These are phyloP conservation scores for Bothrops jararaca DNA, from an alignment of 2,113 vertebrate species.

Conservation along the genomic window DNA sequence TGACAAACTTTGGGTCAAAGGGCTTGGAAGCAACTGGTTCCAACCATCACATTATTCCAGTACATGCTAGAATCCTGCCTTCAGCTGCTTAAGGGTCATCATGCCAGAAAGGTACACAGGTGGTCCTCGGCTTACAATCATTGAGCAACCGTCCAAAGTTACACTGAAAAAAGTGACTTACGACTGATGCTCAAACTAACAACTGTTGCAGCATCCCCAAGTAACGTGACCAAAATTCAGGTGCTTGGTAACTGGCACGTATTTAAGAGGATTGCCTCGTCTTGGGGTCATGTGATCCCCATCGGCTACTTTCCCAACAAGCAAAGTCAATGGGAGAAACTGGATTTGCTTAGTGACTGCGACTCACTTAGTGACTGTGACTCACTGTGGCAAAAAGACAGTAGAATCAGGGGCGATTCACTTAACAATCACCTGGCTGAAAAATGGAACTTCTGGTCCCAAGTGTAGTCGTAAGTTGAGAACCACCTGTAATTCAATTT, in stretches of 20 bases:
- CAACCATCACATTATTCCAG: too few species aligned
- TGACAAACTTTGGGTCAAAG: background rate
- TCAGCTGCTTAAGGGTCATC: background rate
- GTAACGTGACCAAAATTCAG: background rate
- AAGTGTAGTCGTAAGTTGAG: background rate
- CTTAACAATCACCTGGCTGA: background rate
- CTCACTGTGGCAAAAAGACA: background rate
- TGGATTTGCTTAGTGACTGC: background rate
- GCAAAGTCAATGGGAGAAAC: too few species aligned
- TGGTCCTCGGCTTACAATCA: background rate
- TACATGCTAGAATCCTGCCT: background rate
- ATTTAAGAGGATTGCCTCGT: background rate
- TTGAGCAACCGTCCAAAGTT: too few species aligned
- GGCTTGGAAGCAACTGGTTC: background rate
- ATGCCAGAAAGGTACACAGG: background rate
- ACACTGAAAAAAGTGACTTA: background rate
- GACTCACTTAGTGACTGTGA: background rate
- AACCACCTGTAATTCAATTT: background rate
- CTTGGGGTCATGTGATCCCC: background rate
- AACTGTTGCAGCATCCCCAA: background rate
- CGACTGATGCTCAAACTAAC: background rate
- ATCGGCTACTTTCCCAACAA: background rate
- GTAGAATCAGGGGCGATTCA: too few species aligned
- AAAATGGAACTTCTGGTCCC: background rate
- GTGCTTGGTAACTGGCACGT: too few species aligned